A percentile compares a stretch with the other conserved stretches of the same genome.
Conservation (phyloP, 2,113 vertebrate species). For the Choloepus hoffmanni region DNA sequence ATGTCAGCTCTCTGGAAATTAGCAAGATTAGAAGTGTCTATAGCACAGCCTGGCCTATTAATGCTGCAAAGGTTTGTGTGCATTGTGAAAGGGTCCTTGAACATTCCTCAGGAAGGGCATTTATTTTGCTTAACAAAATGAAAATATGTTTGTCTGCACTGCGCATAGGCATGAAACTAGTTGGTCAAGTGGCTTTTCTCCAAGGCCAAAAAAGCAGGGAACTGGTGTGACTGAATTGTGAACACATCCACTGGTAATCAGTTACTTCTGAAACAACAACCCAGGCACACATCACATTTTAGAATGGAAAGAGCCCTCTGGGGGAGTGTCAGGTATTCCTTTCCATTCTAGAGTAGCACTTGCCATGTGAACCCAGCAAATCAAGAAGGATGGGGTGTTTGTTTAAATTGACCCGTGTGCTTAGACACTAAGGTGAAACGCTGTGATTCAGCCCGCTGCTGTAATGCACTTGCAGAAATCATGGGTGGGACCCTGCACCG, state of each 20-base stretch:
- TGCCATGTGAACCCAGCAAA: constrained; percentile 31
- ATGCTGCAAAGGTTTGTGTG: constrained; percentile 43
- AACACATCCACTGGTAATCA: constrained; percentile 65
- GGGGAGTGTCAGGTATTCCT: constrained; percentile 70
- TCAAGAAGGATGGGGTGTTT: constrained; percentile 46
- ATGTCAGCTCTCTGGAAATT: constrained; percentile 4
- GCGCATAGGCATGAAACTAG: constrained; percentile 77
- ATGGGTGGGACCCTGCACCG: not conserved
- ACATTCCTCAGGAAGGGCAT: constrained; percentile 77
- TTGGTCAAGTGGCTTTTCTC: constrained; percentile 7
- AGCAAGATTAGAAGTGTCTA: constrained; percentile 47
- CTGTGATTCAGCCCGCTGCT: not conserved
- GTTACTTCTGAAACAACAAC: constrained; percentile 67
- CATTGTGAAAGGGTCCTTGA: constrained; percentile 70
- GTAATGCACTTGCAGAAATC: not conserved
- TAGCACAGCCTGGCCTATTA: constrained; percentile 45
- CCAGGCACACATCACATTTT: constrained; percentile 56
- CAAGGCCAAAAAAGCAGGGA: constrained; percentile 13
- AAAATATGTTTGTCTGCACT: constrained; percentile 81
- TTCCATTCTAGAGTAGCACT: constrained; percentile 26
- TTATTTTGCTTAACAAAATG: constrained; percentile 57
- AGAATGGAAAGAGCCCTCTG: constrained; percentile 41
- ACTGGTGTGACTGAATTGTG: constrained; percentile 46
- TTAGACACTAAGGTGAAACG: not conserved
- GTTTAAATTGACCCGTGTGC: constrained; percentile 45